A percentile compares a stretch with the other conserved stretches of the same genome.
These are phyloP conservation scores for Philonicus albiceps DNA, from an alignment of 2,888 invertebrate species.

Conservation along the genomic window DNA sequence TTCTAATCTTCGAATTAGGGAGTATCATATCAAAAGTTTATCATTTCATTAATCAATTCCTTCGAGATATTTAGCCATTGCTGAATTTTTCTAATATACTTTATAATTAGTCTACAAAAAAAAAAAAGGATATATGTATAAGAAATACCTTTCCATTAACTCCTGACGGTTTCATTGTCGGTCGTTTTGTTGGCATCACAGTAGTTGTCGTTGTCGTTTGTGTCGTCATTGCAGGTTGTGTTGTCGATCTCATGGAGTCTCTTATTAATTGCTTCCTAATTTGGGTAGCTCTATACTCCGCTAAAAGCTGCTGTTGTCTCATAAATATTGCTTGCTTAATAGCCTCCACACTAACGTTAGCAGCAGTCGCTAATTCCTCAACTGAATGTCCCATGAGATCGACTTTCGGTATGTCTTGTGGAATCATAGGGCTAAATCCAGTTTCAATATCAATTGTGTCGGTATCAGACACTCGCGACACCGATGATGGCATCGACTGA, in stretches of 20 bases:
- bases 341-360: conserved; percentile 80
- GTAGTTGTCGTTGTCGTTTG: conserved; percentile 64
- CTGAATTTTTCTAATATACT: too few relatives aligned
- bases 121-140: not conserved
- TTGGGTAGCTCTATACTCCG: conserved; percentile 64
- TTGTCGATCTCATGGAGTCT: conserved; percentile 63
- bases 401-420: conserved; percentile 53
- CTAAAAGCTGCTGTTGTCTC: conserved; percentile 74
- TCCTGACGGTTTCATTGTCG: conserved; percentile 53
- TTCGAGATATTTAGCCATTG: too few relatives aligned
- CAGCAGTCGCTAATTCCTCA: conserved; percentile 70
- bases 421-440: conserved; percentile 52
- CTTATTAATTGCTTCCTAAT: conserved; percentile 54
- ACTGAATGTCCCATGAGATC: conserved; percentile 64
- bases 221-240: conserved; percentile 69
- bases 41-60: too few relatives aligned
- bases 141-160: conserved; percentile 52
- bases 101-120: too few relatives aligned
- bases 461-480: conserved; percentile 67
- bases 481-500: conserved; percentile 67
- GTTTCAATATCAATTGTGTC: conserved; percentile 52
- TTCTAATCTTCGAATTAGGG: too few relatives aligned
- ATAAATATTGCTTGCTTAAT: conserved; percentile 78
- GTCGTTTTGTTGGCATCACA: conserved; percentile 54
- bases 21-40: too few relatives aligned